Conservation (phyloP, 2,113 vertebrate genomes). For the Motacilla tschutschensis region DNA sequence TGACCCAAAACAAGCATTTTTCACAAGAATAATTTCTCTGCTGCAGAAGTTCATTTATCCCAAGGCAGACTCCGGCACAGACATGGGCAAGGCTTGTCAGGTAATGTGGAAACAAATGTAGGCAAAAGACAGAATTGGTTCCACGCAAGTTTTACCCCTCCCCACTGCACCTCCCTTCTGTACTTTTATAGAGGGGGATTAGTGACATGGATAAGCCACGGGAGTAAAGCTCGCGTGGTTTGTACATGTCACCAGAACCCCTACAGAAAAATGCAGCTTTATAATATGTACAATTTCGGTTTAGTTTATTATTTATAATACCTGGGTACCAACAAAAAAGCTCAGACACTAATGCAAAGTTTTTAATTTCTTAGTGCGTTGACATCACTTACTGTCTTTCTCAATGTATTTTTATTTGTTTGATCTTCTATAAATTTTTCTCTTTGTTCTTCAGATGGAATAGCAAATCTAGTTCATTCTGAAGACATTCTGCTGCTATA, state of each 20-base stretch:
- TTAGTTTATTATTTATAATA: slow-evolving; percentile 67
- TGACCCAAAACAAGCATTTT: slow-evolving; percentile 41
- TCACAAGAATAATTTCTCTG: slow-evolving; percentile 28
- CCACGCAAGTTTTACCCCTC: not conserved
- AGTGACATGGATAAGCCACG: slow-evolving; percentile 37
- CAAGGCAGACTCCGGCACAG: not conserved
- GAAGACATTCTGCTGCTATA: not conserved
- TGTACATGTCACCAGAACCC: slow-evolving; percentile 69
- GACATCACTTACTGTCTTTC: slow-evolving; percentile 64
- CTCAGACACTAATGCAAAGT: slow-evolving; percentile 43
- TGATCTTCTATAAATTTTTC: slow-evolving; percentile 65
- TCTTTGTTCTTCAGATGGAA: slow-evolving; percentile 53
- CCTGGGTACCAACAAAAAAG: slow-evolving; percentile 59
- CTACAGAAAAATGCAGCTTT: slow-evolving; percentile 55
- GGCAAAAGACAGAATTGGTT: not conserved
- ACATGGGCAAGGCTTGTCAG: not conserved
- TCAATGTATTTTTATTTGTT: slow-evolving; percentile 51
- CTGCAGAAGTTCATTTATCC: slow-evolving; percentile 32
- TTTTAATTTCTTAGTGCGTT: slow-evolving; percentile 6
- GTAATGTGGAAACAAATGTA: slow-evolving; percentile 31
- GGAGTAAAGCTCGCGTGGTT: slow-evolving; percentile 62
- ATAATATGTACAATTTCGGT: slow-evolving; percentile 43
- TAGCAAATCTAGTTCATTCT: slow-evolving; percentile 29
- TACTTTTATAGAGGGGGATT: not conserved
- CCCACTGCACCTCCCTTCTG: not conserved